Conservation (phyloP, 2,113 vertebrate genomes). For the Antechinus stuartii region DNA sequence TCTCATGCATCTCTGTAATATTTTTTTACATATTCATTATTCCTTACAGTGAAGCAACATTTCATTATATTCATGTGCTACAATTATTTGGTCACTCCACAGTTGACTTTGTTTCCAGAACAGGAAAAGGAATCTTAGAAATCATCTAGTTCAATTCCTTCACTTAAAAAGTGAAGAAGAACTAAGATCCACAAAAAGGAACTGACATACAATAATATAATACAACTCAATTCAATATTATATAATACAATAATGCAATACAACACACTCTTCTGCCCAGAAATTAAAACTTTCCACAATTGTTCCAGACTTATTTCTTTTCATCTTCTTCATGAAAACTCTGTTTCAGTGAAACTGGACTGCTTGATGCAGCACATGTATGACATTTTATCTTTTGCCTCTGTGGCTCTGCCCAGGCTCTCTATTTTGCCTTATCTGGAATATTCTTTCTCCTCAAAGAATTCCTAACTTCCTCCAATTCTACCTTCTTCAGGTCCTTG, state of each 20-base stretch:
- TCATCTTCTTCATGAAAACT: not conserved
- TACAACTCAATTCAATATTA: too few relatives aligned
- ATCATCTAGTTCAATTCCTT: not conserved
- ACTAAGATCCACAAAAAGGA: not conserved
- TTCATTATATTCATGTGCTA: not conserved
- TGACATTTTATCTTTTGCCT: not conserved
- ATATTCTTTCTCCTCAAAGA: not conserved
- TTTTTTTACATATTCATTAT: not conserved
- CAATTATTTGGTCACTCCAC: not conserved
- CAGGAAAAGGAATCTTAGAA: not conserved
- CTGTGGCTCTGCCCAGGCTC: not conserved
- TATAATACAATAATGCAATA: not conserved
- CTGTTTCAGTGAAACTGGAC: not conserved
- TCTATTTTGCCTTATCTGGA: not conserved
- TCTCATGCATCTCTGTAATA: not conserved
- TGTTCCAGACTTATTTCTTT: not conserved
- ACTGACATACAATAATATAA: not conserved
- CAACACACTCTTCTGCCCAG: not conserved
- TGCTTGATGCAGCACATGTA: not conserved
- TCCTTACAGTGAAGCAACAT: not conserved
- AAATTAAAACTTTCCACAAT: not conserved
- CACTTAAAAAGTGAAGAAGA: not conserved
- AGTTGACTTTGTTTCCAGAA: not conserved
- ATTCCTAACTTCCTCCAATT: not conserved
- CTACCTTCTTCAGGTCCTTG: not conserved